Conservation (phyloP, 1,140 invertebrate species). For the Sycobia sp. region DNA sequence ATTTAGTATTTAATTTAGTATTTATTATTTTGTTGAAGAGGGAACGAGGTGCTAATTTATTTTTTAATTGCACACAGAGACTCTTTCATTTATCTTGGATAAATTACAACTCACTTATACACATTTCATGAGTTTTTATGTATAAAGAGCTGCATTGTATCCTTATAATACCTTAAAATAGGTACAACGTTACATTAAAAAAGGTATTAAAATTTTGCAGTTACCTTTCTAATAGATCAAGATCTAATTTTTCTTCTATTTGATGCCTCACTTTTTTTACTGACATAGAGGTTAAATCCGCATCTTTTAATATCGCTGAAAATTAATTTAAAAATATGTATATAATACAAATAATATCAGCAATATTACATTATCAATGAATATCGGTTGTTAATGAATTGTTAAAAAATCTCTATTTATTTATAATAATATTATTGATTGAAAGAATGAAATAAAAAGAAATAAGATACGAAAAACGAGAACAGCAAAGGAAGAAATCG, state of each 20-base stretch:
- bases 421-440: too few species aligned
- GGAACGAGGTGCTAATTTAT: conserved; percentile 55
- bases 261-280: conserved; percentile 90
- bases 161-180: conserved; percentile 26
- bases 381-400: too few species aligned
- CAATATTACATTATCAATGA: too few species aligned
- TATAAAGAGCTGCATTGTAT: conserved; percentile 42
- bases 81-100: conserved; percentile 54
- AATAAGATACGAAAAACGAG: background rate
- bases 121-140: conserved; percentile 28
- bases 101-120: conserved; percentile 35
- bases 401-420: too few species aligned
- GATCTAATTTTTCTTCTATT: conserved; percentile 80
- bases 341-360: too few species aligned
- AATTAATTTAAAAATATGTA: conserved; percentile 39
- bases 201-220: background rate
- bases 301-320: conserved; percentile 85
- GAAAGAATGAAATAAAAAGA: too few species aligned
- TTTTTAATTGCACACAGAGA: conserved; percentile 51
- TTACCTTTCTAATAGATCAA: conserved; percentile 73
- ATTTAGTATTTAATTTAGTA: too few species aligned
- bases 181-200: background rate
- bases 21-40: conserved; percentile 47
- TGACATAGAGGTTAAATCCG: conserved; percentile 81
- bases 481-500: conserved; percentile 20